phyloP scores from a whole-genome alignment of 2,113 vertebrate genomes.

The Thamnophis sirtalis region DNA sequence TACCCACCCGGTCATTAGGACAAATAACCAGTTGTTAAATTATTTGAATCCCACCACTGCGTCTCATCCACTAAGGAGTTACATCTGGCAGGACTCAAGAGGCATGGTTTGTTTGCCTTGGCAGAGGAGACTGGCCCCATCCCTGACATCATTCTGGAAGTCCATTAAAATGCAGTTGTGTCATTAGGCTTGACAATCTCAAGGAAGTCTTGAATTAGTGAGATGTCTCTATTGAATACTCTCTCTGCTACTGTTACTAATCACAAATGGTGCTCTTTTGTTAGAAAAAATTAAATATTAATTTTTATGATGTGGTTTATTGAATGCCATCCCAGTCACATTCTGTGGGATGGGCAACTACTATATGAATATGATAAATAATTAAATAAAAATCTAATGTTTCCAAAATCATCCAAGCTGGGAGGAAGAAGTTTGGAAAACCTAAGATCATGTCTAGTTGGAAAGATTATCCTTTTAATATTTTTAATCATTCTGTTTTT shows the following conservation, averaged over 20 bases:
- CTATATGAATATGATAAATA: neutral
- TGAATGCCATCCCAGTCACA: neutral
- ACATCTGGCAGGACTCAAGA: neutral
- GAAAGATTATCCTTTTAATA: neutral
- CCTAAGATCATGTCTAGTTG: neutral
- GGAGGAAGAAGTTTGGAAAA: neutral
- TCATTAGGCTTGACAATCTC: neutral
- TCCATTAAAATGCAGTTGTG: neutral
- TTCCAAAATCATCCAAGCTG: neutral
- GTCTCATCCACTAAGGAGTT: neutral
- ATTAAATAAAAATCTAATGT: neutral
- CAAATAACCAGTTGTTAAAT: too few relatives aligned
- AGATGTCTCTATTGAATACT: neutral
- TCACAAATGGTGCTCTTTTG: neutral
- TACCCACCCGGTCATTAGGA: too few relatives aligned
- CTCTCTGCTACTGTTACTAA: neutral
- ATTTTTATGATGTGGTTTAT: neutral
- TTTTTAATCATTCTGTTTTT: neutral
- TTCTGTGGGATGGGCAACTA: neutral
- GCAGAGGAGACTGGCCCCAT: neutral
- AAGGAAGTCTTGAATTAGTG: neutral
- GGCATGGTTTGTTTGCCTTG: neutral
- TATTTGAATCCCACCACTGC: too few relatives aligned
- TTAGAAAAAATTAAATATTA: neutral
- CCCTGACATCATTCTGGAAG: neutral